Evolutionary conservation across 2,113 vertebrate genomes (phyloP).

Genomic region (Carlito syrichta): DNA sequence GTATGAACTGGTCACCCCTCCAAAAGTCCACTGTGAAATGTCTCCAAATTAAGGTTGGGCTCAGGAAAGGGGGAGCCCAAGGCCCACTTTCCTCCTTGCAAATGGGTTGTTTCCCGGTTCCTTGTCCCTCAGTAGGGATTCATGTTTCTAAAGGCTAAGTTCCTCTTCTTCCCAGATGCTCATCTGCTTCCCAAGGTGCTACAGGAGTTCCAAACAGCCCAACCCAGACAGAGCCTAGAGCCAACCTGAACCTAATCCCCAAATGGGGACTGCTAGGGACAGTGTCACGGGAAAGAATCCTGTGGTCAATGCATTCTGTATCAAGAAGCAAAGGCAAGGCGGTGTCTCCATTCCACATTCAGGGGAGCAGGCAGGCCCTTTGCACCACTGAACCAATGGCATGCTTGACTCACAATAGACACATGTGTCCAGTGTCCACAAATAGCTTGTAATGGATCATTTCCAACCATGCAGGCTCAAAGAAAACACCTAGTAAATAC

Average conservation of each 20-base stretch:
- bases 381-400: neutral
- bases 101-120: neutral
- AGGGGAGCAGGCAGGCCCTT: neutral
- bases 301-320: neutral
- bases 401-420: neutral
- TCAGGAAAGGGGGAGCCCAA: neutral
- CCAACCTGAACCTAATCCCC: neutral
- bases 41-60: neutral
- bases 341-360: neutral
- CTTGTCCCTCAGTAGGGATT: neutral
- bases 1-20: constrained; percentile 34
- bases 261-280: neutral
- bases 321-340: neutral
- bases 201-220: neutral
- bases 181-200: neutral
- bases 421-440: neutral
- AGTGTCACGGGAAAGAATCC: neutral
- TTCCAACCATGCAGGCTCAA: neutral
- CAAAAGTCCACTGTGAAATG: neutral
- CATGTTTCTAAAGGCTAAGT: neutral
- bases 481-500: neutral
- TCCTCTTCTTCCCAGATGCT: constrained; percentile 8
- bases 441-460: neutral
- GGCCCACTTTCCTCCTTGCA: neutral
- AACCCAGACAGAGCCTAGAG: neutral